Evolutionary conservation across 2,113 vertebrate species (phyloP), one percentile per base, ranked within the genome.

Genomic region (Cnemophilus loriae): DNA sequence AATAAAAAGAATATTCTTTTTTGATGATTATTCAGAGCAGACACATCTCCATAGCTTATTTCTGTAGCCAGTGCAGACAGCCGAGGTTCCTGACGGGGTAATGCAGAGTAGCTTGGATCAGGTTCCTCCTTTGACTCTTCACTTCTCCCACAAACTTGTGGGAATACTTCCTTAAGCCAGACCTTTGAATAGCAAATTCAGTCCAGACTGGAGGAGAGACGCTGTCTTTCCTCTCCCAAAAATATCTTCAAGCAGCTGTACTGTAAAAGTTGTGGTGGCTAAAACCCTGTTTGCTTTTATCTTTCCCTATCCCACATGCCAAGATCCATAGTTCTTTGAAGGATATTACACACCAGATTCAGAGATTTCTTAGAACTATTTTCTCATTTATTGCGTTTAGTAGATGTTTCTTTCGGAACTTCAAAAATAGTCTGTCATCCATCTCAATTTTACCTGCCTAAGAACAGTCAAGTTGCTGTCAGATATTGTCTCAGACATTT

Each of bases 401-500:
- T 74, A 93, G 57, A 64, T 61, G 46, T 53, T 93, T 93, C 57
- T 76, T 94, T 70, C 8, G 10, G 55, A 80, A 70, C 42, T 83
- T 91, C 46, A 91, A 59, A 91, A 94, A 64, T 39, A 70, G 15
- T 70, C 68, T 78, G 64, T 17, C 59, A 88, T 69, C 63, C 67
- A 27, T 77, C 56, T 85, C 79, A 90, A 64, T 84, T 90, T 86
- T 87, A 73, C 39, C 39, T 70, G 71, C 39, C 52, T 70, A 70
- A 84, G 35, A 80, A 56, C 30, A 89, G 71, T 44, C 84, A 87
- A 63, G 14, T 64, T 88, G 27, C 83, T 3, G 1, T 78, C 81
- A 91, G 71, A 86, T 68, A 90, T 80, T 90, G 59, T 77, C 70
- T 87, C 32, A 85, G 87, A 87, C 26, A 63, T 93, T 93, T 94